These are phyloP conservation scores for Heliopora coerulea DNA, from an alignment of 92 coral and sea anemone genomes.

Conservation along the genomic window DNA sequence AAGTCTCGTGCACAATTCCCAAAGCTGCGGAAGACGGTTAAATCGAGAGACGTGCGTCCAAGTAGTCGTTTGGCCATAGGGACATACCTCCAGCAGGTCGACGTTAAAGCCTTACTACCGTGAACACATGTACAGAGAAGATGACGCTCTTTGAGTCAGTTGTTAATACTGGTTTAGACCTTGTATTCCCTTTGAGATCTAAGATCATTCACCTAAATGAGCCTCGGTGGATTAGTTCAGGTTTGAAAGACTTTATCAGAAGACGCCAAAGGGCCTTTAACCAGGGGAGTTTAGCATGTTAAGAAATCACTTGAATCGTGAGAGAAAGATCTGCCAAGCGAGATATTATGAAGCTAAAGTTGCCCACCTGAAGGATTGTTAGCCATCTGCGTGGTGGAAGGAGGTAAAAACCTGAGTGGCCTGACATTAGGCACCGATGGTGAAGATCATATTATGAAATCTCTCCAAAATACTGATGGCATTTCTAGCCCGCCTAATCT, in stretches of 20 bases:
- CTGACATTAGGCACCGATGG: conserved; percentile 4
- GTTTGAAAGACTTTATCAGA: conserved; percentile 3
- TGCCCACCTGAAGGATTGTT: conserved; percentile 41
- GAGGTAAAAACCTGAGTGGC: conserved; percentile 36
- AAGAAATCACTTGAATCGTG: conserved; percentile 46
- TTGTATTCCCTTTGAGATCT: conserved; percentile 19
- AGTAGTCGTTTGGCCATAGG: conserved; percentile 39
- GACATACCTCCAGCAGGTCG: conserved; percentile 31
- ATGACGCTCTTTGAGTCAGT: conserved; percentile 18
- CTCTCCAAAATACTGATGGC: conserved; percentile 27
- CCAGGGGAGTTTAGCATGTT: conserved; percentile 31
- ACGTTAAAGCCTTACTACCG: conserved; percentile 26
- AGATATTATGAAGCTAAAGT: conserved; percentile 26
- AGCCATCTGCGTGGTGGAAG: conserved; percentile 41
- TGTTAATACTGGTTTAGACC: conserved; percentile 42
- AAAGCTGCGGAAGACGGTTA: not conserved
- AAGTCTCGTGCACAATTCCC: conserved; percentile 5
- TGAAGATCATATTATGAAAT: conserved; percentile 27
- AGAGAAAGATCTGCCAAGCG: conserved; percentile 32
- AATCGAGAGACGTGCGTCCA: conserved; percentile 28
- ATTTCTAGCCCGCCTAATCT: not conserved
- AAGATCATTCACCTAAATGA: conserved; percentile 18
- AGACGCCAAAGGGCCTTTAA: conserved; percentile 27
- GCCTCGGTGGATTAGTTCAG: conserved; percentile 34
- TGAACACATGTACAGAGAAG: conserved; percentile 22